Evolutionary conservation across 2,797 vertebrate species (phyloP), one percentile per base, ranked within the genome.

Genomic region (Clamator glandarius): DNA sequence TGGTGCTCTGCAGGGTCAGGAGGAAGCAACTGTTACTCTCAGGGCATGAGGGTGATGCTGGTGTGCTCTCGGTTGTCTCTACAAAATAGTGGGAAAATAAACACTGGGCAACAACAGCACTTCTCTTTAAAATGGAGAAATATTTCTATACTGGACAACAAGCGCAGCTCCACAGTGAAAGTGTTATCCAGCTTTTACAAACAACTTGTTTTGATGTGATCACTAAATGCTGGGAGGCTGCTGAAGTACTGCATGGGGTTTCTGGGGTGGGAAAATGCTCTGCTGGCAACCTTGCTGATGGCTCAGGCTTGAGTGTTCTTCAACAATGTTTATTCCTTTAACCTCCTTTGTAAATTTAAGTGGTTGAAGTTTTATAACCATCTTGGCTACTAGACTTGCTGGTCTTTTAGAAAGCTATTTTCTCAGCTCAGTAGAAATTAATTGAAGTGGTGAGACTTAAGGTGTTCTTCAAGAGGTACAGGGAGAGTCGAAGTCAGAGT

Each of bases 211-310:
- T 57, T 85, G 67, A n/a, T 1, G 3, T 9, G 63, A 69, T 42
- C 77, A 24, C 62, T 67, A 28, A 67, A 48, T 48, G 8, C 64
- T 82, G 80, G 48, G 36, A 42, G 44, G 44, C 35, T 88, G 74
- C 84, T 62, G 81, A 63, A 73, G 81, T 31, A 41, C 57, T 96
- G 39, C 2, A 6, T 68, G 81, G 94, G 62, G 50, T 59, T 93
- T 51, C 48, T 87, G 92, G 51, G 54, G 68, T 84, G 46, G 90
- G 87, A 89, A 85, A 69, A 9, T 0, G 3, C 74, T 76, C 86
- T 91, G n/a, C 54, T 84, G 66, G 46, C 88, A 85, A 44, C 52
- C 73, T 91, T 19, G 21, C 92, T 91, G 69, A 26, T 78, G 89
- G 48, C 74, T 95, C 19, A 3, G 61, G 24, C 82, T 75, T 70